These are phyloP conservation scores for Struthio camelus DNA, from an alignment of 2,113 vertebrate species.

Conservation along the genomic window DNA sequence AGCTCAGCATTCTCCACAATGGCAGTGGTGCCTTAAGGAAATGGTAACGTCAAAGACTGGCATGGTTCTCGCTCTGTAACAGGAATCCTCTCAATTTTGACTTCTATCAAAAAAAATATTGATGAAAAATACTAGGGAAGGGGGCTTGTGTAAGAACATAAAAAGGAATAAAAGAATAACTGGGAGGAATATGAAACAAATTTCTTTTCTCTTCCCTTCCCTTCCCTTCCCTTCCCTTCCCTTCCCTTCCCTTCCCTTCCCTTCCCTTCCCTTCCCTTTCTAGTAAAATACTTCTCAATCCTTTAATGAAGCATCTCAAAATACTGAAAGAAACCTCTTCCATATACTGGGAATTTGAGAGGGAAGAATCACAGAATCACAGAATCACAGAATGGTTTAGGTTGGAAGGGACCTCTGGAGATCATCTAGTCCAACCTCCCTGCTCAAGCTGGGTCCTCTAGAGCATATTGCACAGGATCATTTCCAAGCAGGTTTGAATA, in stretches of 20 bases:
- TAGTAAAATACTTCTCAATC: background rate
- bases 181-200: rapidly evolving
- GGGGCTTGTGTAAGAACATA: rapidly evolving
- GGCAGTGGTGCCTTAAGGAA: rapidly evolving
- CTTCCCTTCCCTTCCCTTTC: too few species aligned
- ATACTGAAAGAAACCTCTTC: background rate
- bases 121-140: rapidly evolving
- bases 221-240: too few species aligned
- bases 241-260: too few species aligned
- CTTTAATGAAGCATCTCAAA: background rate
- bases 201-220: too few species aligned
- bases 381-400: too few species aligned
- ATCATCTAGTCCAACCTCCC: too few species aligned
- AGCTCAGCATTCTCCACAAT: background rate
- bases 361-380: too few species aligned
- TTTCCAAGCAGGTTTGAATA: too few species aligned
- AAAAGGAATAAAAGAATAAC: background rate
- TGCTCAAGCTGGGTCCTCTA: too few species aligned
- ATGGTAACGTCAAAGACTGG: background rate
- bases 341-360: background rate
- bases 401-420: too few species aligned
- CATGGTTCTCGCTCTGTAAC: background rate
- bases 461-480: too few species aligned
- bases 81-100: background rate
- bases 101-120: background rate